phyloP scores from a whole-genome alignment of 2,888 invertebrate genomes.

The Ceramica pisi region DNA sequence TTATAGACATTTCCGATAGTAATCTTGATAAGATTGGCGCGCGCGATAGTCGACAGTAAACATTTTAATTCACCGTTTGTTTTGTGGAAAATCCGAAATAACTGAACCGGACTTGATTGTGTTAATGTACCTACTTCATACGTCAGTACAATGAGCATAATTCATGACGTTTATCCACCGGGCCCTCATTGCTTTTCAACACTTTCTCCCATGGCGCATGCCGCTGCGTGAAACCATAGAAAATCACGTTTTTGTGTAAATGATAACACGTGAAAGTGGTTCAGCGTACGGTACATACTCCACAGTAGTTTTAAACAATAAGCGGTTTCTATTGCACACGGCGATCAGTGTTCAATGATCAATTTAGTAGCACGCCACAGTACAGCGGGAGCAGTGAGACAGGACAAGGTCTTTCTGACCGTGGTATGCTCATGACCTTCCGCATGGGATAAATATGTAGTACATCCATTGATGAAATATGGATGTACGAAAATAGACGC shows the following conservation, averaged over 20 bases:
- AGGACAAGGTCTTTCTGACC: constrained; percentile 15
- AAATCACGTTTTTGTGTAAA: constrained; percentile 55
- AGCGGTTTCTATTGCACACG: constrained; percentile 51
- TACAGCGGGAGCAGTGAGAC: background rate
- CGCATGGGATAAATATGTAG: constrained; percentile 31
- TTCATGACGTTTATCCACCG: constrained; percentile 2
- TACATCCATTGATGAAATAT: constrained; percentile 24
- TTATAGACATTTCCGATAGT: constrained; percentile 16
- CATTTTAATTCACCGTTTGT: constrained; percentile 5
- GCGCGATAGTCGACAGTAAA: constrained; percentile 11
- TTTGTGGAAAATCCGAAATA: constrained; percentile 8
- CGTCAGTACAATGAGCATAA: constrained; percentile 1
- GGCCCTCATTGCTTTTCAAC: constrained; percentile 27
- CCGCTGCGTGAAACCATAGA: constrained; percentile 39
- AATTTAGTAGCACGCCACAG: constrained; percentile 26
- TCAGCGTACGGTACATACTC: constrained; percentile 13
- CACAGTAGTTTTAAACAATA: constrained; percentile 50
- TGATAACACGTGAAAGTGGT: constrained; percentile 57
- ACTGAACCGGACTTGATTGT: background rate
- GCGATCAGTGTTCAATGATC: constrained; percentile 45
- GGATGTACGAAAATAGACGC: constrained; percentile 33
- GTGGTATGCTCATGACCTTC: constrained; percentile 24
- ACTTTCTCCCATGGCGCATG: constrained; percentile 46
- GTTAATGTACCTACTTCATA: background rate
- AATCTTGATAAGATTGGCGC: constrained; percentile 30